Evolutionary conservation across 2,888 invertebrate genomes (phyloP), one percentile per base, ranked within the genome.

Genomic region (Chesias legatella): DNA sequence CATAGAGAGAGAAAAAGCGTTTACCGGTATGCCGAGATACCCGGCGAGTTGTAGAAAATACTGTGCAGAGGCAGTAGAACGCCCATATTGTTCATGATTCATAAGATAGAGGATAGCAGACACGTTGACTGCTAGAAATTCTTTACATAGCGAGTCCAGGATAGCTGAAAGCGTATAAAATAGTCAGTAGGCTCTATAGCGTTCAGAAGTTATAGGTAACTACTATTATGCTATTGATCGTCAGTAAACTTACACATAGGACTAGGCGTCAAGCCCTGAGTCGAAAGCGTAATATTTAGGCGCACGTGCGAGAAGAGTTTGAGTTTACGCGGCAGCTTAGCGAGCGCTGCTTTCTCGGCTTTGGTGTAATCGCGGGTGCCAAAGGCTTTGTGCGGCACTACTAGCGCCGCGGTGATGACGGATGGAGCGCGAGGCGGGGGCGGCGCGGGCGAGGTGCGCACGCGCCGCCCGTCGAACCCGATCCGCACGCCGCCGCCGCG

Each of bases 71-170:
- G 97, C 97, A 45, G 97, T 97, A 80, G 96, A 96, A 51, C 96
- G 91, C 30, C 97, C 97, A 72, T 96, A 97, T 82, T 94, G 94
- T 90, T 97, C 97, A 84, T 96, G 95, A 88, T 97, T 97, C 94
- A 97, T 97, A 89, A 98, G 92, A 85, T 97, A 97, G 61, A 98
- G 90, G 71, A 98, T 96, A 67, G 96, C 95, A 57, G 96, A 95
- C 51, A 96, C 96, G 88, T 97, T 96, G 63, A 92, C 93, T 60
- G 94, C 93, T 51, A 96, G 91, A 86, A 96, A 96, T 83, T 95
- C 94, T 80, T 95, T 93, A 89, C 96, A 96, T 56, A 96, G 89
- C 44, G 95, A 95, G 78, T 94, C 93, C 67, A 97, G 90, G 72
- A 97, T 96, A 58, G 95, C 96, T 96, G 92, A 80, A 86, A 85